Conservation (phyloP, 1,140 invertebrate species). For the Caenorhabditis inopinata region DNA sequence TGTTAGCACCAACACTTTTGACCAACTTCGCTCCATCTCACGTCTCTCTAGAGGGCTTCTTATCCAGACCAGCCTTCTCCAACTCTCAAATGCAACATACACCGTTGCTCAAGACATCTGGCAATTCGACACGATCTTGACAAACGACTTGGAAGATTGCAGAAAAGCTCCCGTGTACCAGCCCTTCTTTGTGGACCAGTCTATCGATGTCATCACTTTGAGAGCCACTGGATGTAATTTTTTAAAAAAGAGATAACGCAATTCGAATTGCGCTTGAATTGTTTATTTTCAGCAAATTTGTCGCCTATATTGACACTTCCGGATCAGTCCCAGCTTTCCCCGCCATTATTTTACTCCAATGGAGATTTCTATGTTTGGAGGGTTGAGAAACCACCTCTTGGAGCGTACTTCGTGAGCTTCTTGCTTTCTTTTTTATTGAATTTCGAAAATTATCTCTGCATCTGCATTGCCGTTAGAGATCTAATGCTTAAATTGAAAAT, state of each 20-base stretch:
- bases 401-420: conserved; percentile 2
- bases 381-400: not conserved
- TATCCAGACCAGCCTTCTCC: not conserved
- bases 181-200: conserved; percentile 45
- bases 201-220: not conserved
- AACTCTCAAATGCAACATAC: not conserved
- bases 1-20: not conserved
- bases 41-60: conserved; percentile 31
- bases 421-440: too few species aligned
- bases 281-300: conserved; percentile 15
- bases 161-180: conserved; percentile 38
- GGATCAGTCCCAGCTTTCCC: not conserved
- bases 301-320: conserved; percentile 2
- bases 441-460: too few species aligned
- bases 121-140: not conserved
- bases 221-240: conserved; percentile 30
- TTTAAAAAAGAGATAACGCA: too few species aligned
- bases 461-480: too few species aligned
- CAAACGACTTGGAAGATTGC: conserved; percentile 44
- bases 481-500: too few species aligned
- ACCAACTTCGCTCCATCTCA: not conserved
- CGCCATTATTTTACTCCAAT: not conserved
- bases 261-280: too few species aligned
- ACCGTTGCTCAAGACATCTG: not conserved
- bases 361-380: conserved; percentile 35